Evolutionary conservation across 2,113 vertebrate species (phyloP).

Genomic region (Cercopithecus mona): DNA sequence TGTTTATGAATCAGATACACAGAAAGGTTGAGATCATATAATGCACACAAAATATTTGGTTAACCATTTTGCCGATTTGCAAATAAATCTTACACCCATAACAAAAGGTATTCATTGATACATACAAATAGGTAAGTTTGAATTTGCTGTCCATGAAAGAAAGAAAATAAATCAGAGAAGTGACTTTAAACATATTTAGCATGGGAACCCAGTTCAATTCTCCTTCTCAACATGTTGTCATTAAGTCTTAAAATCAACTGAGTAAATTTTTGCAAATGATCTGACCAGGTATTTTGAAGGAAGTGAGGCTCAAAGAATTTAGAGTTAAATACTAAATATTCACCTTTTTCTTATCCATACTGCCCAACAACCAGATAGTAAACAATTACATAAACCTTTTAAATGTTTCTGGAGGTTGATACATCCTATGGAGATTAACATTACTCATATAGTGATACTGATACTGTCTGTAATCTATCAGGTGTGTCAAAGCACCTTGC

Average conservation of each 20-base stretch:
- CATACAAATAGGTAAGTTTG: conserved; percentile 44
- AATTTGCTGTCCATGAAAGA: conserved; percentile 38
- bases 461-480: conserved; percentile 78
- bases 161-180: not conserved
- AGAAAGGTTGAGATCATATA: conserved; percentile 26
- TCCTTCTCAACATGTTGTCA: conserved; percentile 36
- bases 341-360: not conserved
- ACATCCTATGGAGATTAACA: conserved; percentile 54
- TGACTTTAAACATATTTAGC: conserved; percentile 19
- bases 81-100: conserved; percentile 1
- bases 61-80: conserved; percentile 25
- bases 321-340: not conserved
- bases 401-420: conserved; percentile 65
- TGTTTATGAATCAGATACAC: conserved; percentile 30
- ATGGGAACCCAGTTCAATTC: conserved; percentile 34
- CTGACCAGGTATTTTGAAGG: not conserved
- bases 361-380: conserved; percentile 54
- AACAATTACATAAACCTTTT: conserved; percentile 18
- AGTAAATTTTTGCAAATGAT: conserved; percentile 38
- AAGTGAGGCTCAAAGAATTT: conserved; percentile 45
- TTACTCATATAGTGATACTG: conserved; percentile 64
- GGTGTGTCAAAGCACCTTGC: conserved; percentile 74
- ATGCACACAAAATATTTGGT: not conserved
- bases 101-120: not conserved
- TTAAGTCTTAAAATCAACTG: conserved; percentile 14